Conservation (phyloP, 1,140 invertebrate genomes). For the Delia radicum region DNA sequence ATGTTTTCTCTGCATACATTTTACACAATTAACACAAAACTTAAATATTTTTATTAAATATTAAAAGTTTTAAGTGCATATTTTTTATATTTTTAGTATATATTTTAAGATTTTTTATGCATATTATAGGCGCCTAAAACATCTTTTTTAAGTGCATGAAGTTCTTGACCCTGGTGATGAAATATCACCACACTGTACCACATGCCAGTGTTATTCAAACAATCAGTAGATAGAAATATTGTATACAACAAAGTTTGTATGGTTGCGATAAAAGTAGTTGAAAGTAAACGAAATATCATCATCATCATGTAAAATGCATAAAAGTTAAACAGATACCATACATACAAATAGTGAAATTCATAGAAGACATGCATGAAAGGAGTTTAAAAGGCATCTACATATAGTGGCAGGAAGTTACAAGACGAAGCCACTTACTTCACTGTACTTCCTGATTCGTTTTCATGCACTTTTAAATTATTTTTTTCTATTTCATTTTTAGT, state of each 20-base stretch:
- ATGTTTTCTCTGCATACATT: no score
- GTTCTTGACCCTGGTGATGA: no score
- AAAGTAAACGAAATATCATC: not conserved
- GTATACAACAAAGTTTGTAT: not conserved
- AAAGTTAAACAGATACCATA: not conserved
- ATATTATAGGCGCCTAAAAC: no score
- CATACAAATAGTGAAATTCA: not conserved
- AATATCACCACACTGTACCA: no score
- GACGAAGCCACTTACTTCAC: not conserved
- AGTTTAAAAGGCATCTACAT: not conserved
- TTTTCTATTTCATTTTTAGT: not conserved
- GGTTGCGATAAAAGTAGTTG: not conserved
- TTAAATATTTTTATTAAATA: no score
- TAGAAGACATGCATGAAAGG: not conserved
- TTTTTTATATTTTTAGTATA: no score
- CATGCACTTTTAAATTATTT: constrained; percentile 13
- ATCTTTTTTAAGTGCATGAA: no score
- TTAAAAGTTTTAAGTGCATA: no score
- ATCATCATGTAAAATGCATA: not conserved
- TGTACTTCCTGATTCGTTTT: constrained; percentile 21
- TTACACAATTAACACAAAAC: no score
- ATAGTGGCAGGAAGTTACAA: not conserved
- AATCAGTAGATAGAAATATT: not conserved
- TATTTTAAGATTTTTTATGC: no score
- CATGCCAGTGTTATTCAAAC: not conserved